Conservation (phyloP, 2,797 vertebrate genomes). For the Holocentrus rufus region DNA sequence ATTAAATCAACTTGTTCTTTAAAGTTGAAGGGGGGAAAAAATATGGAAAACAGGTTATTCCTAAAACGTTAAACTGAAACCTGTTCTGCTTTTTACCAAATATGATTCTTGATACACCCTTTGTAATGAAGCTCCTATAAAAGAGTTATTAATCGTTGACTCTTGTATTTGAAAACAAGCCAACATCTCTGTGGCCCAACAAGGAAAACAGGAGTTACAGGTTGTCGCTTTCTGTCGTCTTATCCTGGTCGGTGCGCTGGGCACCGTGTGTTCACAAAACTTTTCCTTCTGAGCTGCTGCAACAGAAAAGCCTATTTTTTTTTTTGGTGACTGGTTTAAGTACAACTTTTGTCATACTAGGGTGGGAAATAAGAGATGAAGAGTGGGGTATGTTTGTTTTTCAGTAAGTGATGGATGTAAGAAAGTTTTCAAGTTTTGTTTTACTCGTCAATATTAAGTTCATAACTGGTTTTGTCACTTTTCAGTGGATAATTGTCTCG, state of each 20-base stretch:
- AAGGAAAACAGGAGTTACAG: conserved; percentile 31
- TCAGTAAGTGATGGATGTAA: conserved; percentile 68
- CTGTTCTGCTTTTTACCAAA: conserved; percentile 28
- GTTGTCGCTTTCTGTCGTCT: conserved; percentile 47
- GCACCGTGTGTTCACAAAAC: conserved; percentile 29
- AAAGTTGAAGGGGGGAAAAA: conserved; percentile 7
- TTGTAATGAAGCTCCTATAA: conserved; percentile 57
- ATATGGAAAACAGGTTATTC: conserved; percentile 38
- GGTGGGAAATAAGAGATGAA: conserved; percentile 4
- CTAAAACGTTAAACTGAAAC: conserved; percentile 17
- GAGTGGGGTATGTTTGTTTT: conserved; percentile 53
- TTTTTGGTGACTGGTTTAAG: conserved; percentile 32
- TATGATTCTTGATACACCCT: conserved; percentile 48
- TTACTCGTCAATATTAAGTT: conserved; percentile 59
- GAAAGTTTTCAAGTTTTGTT: conserved; percentile 63
- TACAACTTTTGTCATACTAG: conserved; percentile 25
- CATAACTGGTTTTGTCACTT: conserved; percentile 52
- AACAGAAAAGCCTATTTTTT: conserved; percentile 34
- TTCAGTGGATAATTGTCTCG: conserved; percentile 35
- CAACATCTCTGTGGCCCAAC: conserved; percentile 32
- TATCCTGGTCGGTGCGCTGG: conserved; percentile 45
- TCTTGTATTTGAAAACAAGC: conserved; percentile 37
- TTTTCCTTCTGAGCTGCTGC: conserved; percentile 30
- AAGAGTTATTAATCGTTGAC: conserved; percentile 39
- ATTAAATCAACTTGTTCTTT: background rate